phyloP scores from a whole-genome alignment of 2,113 vertebrate species.

The Notothenia coriiceps region DNA sequence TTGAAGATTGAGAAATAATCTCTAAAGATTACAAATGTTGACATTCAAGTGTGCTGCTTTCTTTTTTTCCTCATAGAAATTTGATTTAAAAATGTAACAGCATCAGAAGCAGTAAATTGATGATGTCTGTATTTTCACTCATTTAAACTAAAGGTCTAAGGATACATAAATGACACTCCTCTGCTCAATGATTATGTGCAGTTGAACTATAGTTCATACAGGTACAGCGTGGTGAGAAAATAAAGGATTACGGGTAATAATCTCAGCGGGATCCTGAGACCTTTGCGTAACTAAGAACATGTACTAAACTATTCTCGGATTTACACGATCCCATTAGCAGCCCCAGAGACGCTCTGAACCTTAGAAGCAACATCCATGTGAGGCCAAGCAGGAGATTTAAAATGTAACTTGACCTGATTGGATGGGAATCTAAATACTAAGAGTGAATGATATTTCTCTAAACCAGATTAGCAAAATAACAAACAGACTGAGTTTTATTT shows the following conservation, averaged over 20 bases:
- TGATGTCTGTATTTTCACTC: neutral
- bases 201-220: fast-evolving
- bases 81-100: neutral
- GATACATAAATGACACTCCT: neutral
- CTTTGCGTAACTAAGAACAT: neutral
- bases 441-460: too few relatives aligned
- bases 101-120: neutral
- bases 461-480: too few relatives aligned
- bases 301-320: neutral
- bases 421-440: too few relatives aligned
- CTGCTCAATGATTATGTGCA: neutral
- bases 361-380: too few relatives aligned
- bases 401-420: too few relatives aligned
- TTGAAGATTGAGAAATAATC: too few relatives aligned
- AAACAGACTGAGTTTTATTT: too few relatives aligned
- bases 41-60: neutral
- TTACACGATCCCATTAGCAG: neutral
- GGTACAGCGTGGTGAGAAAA: neutral
- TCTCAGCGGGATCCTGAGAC: neutral
- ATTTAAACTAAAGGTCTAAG: too few relatives aligned
- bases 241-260: constrained; percentile 16
- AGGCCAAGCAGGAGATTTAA: too few relatives aligned
- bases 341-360: neutral
- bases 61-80: neutral
- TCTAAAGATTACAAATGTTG: neutral